Conservation (phyloP, 2,113 vertebrate genomes). For the Dendrocopos noguchii region DNA sequence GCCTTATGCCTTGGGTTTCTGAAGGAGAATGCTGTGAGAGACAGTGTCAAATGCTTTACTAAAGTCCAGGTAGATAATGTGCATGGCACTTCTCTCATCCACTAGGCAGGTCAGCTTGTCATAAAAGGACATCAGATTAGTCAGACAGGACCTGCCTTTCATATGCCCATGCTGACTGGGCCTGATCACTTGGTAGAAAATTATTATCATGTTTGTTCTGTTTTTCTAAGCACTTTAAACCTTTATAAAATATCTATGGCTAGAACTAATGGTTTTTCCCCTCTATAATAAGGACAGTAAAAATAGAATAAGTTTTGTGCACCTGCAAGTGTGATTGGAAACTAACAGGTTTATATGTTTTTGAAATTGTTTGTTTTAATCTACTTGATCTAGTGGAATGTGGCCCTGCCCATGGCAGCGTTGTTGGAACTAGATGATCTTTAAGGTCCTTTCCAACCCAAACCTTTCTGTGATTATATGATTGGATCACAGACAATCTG, state of each 20-base stretch:
- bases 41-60: too few relatives aligned
- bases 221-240: neutral
- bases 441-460: neutral
- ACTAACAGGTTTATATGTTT: neutral
- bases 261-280: neutral
- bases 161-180: too few relatives aligned
- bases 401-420: neutral
- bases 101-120: too few relatives aligned
- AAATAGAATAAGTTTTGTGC: neutral
- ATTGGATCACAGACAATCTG: neutral
- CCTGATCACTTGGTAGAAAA: neutral
- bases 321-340: neutral
- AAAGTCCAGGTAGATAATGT: too few relatives aligned
- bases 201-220: neutral
- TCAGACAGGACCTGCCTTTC: too few relatives aligned
- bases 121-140: too few relatives aligned
- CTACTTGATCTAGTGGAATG: neutral
- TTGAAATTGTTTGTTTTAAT: neutral
- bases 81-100: too few relatives aligned
- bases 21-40: too few relatives aligned
- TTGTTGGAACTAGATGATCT: neutral
- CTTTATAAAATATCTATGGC: neutral
- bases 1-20: too few relatives aligned
- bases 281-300: neutral
- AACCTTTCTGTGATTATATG: neutral